Evolutionary conservation across 1,140 invertebrate genomes (phyloP).

Genomic region (Stegodyphus dumicola): DNA sequence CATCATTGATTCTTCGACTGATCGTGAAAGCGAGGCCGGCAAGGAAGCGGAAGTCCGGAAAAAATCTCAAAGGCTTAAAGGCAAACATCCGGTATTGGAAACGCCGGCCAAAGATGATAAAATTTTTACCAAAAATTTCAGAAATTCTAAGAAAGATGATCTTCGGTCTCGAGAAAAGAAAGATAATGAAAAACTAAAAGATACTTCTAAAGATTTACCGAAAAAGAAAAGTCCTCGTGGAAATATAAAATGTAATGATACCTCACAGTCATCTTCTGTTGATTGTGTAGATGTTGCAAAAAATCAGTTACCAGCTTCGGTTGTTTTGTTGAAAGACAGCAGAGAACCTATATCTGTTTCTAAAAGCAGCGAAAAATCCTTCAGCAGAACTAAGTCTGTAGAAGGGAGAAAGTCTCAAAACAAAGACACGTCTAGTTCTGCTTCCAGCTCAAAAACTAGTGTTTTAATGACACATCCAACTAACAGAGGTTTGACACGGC

Average conservation of each 20-base stretch:
- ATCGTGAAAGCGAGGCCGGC: constrained; percentile 49
- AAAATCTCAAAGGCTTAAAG: constrained; percentile 45
- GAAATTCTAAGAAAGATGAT: background rate
- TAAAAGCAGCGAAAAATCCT: background rate
- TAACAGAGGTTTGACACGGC: no score
- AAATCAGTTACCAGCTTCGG: constrained; percentile 1
- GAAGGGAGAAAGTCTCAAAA: background rate
- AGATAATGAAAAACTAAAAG: constrained; percentile 4
- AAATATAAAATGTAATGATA: background rate
- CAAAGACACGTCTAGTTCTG: background rate
- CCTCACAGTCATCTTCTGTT: constrained; percentile 11
- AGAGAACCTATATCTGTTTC: background rate
- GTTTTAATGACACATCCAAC: no score
- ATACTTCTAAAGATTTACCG: background rate
- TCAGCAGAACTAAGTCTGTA: background rate
- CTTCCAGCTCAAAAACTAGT: no score
- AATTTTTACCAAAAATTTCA: background rate
- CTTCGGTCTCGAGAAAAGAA: background rate
- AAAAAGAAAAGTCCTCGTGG: constrained; percentile 37
- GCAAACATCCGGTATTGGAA: constrained; percentile 23
- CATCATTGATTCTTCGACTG: constrained; percentile 34
- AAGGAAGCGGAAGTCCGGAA: constrained; percentile 60
- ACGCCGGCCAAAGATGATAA: constrained; percentile 36
- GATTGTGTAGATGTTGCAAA: constrained; percentile 21
- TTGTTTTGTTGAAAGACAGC: background rate